Evolutionary conservation across 2,113 vertebrate genomes (phyloP).

Genomic region (Epinephelus lanceolatus): DNA sequence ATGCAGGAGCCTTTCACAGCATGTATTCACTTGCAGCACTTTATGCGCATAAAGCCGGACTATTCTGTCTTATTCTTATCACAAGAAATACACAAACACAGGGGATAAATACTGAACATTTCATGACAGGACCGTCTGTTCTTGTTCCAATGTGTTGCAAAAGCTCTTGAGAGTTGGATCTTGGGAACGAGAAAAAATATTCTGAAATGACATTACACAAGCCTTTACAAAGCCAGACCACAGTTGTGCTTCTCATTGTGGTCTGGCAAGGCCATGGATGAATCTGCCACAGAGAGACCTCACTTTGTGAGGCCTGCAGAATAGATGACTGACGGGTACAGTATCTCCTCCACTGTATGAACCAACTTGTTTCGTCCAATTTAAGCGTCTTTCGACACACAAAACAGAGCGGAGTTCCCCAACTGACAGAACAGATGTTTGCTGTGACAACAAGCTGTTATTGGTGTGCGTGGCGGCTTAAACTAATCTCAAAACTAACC

Average conservation of each 20-base stretch:
- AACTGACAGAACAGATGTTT: conserved; percentile 13
- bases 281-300: not conserved
- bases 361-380: not conserved
- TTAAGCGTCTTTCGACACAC: not conserved
- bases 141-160: not conserved
- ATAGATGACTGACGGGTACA: not conserved
- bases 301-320: not conserved
- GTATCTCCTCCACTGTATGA: not conserved
- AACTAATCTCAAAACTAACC: conserved; percentile 35
- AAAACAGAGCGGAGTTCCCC: not conserved
- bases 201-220: not conserved
- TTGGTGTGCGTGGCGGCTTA: not conserved
- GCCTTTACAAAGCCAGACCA: not conserved
- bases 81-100: not conserved
- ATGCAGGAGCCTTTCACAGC: too few species aligned
- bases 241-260: not conserved
- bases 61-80: not conserved
- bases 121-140: not conserved
- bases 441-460: conserved; percentile 34
- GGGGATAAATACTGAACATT: not conserved
- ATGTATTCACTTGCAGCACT: not conserved
- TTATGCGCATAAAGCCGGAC: not conserved
- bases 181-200: not conserved
- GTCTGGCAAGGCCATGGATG: not conserved
- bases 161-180: not conserved